phyloP scores from a whole-genome alignment of 2,113 vertebrate species.

The Urocynchramus pylzowi region DNA sequence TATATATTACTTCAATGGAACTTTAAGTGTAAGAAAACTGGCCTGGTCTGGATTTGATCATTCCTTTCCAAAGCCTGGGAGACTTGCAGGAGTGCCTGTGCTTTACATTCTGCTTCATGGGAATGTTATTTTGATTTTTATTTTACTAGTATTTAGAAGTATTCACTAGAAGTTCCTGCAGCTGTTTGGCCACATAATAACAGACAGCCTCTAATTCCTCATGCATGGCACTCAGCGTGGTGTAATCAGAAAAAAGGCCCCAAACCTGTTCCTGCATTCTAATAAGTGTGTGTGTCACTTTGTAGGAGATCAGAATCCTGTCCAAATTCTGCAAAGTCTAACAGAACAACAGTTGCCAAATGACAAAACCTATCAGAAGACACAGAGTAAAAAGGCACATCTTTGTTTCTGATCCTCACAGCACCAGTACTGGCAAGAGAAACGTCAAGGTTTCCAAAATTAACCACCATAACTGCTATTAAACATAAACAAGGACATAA shows the following conservation, averaged over 20 bases:
- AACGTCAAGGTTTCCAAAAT: conserved; percentile 25
- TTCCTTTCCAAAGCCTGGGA: background rate
- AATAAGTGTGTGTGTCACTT: background rate
- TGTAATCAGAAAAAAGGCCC: conserved; percentile 24
- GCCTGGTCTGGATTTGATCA: background rate
- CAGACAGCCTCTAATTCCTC: conserved; percentile 25
- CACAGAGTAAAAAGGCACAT: conserved; percentile 22
- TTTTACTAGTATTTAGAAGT: conserved; percentile 18
- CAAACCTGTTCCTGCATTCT: conserved; percentile 33
- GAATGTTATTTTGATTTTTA: background rate
- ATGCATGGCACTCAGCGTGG: conserved; percentile 30
- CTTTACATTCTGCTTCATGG: background rate
- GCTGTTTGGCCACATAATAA: conserved; percentile 20
- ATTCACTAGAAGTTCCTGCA: background rate
- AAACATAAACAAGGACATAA: conserved; percentile 38
- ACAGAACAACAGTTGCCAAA: conserved; percentile 46
- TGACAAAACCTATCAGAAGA: conserved; percentile 49
- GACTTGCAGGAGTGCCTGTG: background rate
- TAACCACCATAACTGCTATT: conserved; percentile 12
- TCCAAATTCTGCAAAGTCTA: conserved; percentile 31
- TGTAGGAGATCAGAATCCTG: conserved; percentile 43
- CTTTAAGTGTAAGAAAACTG: background rate
- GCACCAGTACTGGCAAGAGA: background rate
- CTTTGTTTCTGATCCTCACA: conserved; percentile 37
- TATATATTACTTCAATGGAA: background rate